Evolutionary conservation across 2,113 vertebrate genomes (phyloP).

Genomic region (Poeciliopsis retropinna): DNA sequence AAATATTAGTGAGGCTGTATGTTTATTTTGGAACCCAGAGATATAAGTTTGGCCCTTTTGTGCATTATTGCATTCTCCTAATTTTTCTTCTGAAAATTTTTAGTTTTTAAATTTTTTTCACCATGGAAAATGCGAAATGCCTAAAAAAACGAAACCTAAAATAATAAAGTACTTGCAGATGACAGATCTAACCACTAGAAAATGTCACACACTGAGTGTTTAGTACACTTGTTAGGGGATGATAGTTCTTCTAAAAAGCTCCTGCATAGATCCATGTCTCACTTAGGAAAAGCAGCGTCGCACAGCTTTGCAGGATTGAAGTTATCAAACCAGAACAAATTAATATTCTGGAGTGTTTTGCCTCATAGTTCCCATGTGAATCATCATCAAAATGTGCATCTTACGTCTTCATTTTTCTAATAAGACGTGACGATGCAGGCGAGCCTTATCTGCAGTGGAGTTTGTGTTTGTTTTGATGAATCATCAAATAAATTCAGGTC

Average conservation of each 20-base stretch:
- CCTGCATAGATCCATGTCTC: background rate
- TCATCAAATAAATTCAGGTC: background rate
- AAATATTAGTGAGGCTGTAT: no score
- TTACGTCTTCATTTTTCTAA: background rate
- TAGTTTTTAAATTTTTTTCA: no score
- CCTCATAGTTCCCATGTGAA: background rate
- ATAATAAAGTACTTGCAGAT: no score
- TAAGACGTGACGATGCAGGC: slow-evolving; percentile 3
- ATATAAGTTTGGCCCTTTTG: no score
- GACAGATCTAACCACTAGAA: background rate
- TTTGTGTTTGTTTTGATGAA: background rate
- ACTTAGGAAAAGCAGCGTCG: background rate
- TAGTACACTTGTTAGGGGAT: background rate
- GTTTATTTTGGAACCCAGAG: no score
- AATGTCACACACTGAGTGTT: background rate
- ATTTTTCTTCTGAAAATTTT: no score
- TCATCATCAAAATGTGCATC: background rate
- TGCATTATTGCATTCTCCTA: no score
- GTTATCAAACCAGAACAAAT: background rate
- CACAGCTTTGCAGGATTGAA: background rate
- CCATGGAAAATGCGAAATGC: no score
- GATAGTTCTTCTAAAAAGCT: background rate
- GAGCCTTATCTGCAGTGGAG: background rate
- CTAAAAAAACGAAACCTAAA: no score
- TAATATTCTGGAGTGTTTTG: background rate